These are phyloP conservation scores for Lethenteron reissneri DNA, from an alignment of 2,113 vertebrate genomes.

Conservation along the genomic window DNA sequence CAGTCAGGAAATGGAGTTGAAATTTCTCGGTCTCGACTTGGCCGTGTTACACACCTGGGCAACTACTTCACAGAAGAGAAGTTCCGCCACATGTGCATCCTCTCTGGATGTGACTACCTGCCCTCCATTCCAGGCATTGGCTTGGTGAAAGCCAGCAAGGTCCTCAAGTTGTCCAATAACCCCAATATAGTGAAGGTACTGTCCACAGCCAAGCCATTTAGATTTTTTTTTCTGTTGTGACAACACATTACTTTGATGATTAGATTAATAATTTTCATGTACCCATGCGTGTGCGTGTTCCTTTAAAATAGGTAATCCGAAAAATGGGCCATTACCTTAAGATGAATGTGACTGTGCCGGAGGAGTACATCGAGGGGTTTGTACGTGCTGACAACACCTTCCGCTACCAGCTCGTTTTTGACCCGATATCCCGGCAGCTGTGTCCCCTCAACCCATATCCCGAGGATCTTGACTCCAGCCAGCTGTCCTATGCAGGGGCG, in stretches of 20 bases:
- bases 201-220: too few relatives aligned
- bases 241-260: too few relatives aligned
- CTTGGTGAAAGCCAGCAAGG: conserved; percentile 73
- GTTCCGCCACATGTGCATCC: conserved; percentile 92
- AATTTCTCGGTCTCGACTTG: conserved; percentile 53
- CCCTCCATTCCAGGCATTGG: conserved; percentile 72
- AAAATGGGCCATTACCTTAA: conserved; percentile 95
- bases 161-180: conserved; percentile 57
- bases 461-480: conserved; percentile 33
- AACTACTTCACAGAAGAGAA: conserved; percentile 84
- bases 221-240: too few relatives aligned
- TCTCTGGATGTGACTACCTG: conserved; percentile 97
- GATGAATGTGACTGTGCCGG: conserved; percentile 46
- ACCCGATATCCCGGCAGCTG: conserved; percentile 51
- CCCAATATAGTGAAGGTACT: conserved; percentile 73
- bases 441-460: conserved; percentile 63
- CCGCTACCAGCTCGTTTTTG: conserved; percentile 82
- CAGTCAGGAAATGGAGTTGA: conserved; percentile 74
- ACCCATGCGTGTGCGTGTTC: not conserved
- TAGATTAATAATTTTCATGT: too few relatives aligned
- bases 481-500: conserved; percentile 57
- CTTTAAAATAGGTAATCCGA: conserved; percentile 44
- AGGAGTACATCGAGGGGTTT: conserved; percentile 72
- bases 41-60: conserved; percentile 58
- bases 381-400: conserved; percentile 78